phyloP scores from a whole-genome alignment of 1,140 invertebrate genomes.

The Bombus haemorrhoidalis region DNA sequence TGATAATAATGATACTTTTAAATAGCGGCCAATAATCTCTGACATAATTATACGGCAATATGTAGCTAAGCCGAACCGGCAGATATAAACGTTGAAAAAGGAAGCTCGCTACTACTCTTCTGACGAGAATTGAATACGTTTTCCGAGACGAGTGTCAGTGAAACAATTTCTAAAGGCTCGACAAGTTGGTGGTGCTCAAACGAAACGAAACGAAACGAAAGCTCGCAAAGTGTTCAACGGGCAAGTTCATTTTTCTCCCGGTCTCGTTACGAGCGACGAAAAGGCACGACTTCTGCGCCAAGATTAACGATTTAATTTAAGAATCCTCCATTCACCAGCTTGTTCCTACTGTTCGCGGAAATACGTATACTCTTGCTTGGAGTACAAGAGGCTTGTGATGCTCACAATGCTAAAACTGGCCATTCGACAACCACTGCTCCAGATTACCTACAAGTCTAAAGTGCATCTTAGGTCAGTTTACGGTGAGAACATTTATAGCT shows the following conservation, averaged over 20 bases:
- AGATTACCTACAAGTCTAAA: constrained; percentile 2
- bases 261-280: constrained; percentile 29
- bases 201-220: neutral
- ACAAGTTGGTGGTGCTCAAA: constrained; percentile 31
- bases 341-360: constrained; percentile 40
- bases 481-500: neutral
- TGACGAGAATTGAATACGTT: constrained; percentile 42
- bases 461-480: constrained; percentile 9
- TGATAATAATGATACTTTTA: neutral
- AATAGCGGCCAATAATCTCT: neutral
- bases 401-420: neutral
- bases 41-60: constrained; percentile 14
- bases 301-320: constrained; percentile 69
- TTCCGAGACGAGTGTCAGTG: constrained; percentile 48
- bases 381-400: neutral
- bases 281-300: constrained; percentile 27
- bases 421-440: neutral
- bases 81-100: constrained; percentile 6
- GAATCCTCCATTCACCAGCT: constrained; percentile 64
- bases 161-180: constrained; percentile 48
- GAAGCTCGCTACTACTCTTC: constrained; percentile 10
- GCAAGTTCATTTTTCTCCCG: neutral
- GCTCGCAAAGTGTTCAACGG: neutral
- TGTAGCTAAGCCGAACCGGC: neutral
- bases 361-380: neutral